These are phyloP conservation scores for Heliconius erato DNA, from an alignment of 2,888 invertebrate species.

Conservation along the genomic window DNA sequence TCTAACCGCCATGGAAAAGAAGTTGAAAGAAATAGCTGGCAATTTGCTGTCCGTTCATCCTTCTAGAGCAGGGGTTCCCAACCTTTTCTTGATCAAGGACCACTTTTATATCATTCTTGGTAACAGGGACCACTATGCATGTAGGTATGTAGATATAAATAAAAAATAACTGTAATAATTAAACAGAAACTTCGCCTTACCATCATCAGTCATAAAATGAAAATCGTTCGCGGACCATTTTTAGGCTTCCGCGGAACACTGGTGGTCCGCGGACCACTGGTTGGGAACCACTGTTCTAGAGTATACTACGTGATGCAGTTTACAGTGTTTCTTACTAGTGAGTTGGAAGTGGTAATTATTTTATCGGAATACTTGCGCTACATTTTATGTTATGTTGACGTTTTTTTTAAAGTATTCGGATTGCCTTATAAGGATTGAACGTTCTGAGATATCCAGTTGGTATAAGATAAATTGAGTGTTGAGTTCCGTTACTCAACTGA, in stretches of 20 bases:
- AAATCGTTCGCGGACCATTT: no score
- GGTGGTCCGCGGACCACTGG: no score
- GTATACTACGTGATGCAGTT: neutral
- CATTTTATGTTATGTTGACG: neutral
- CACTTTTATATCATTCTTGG: no score
- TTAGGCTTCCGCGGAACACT: no score
- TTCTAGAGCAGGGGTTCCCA: neutral
- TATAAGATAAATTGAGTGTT: neutral
- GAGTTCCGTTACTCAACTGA: neutral
- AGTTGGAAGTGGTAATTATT: constrained; percentile 8
- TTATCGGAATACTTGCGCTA: neutral
- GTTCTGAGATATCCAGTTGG: no score
- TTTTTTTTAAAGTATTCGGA: neutral
- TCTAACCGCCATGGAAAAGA: constrained; percentile 35
- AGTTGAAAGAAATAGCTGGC: constrained; percentile 28
- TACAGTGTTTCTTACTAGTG: neutral
- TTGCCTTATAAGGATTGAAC: no score
- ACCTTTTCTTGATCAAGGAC: no score
- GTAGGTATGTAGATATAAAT: no score
- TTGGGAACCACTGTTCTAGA: neutral
- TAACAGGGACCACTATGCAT: no score
- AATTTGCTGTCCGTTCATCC: constrained; percentile 32
- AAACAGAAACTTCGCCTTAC: no score
- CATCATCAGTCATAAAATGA: no score
- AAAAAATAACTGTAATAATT: no score